Evolutionary conservation across 2,797 vertebrate species (phyloP), one percentile per base, ranked within the genome.

Genomic region (Phataginus tricuspis): DNA sequence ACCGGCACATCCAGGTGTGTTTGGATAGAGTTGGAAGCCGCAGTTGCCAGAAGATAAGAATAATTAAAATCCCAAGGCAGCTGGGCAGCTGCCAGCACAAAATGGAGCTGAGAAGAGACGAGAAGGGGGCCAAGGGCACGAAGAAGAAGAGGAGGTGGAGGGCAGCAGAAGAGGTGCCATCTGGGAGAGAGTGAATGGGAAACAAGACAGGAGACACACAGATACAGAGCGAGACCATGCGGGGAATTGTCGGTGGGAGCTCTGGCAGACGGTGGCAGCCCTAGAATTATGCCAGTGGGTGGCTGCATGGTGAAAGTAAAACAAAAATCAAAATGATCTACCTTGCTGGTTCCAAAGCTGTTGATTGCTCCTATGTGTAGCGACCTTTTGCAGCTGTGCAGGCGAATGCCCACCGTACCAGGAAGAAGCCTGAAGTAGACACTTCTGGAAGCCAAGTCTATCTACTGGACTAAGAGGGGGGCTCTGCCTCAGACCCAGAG

Each of bases 261-360:
- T 90, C 83, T 71, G 95, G 96, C 71, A 95, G 94, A 51, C 29
- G 29, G 68, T 15, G 51, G 49, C 11, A 94, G 90, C 97, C 89
- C 85, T 96, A 93, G 93, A 96, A 95, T 98, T 86, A 96, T 61
- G 94, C 94, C 77, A 39, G 74, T 85, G 63, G 97, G 97, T 53
- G 92, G 75, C 68, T 86, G 77, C 5, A 0, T 55, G 69, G 95
- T 57, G 72, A 27, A 63, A 97, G 1, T 90, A 94, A 98, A 98
- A 49, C 86, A 97, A 95, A 97, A 95, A 97, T 86, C 90, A 96
- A 96, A 97, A 96, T 14, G 45, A 96, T 96, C 91, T 78, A 95
- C 94, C 96, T 95, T 91, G 96, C 98, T 94, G 71, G 82, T 88
- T 85, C 91, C 89, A 93, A 97, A 96, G 77, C 80, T 88, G 86